phyloP scores from a whole-genome alignment of 1,140 invertebrate genomes.

The Campoletis sonorensis region DNA sequence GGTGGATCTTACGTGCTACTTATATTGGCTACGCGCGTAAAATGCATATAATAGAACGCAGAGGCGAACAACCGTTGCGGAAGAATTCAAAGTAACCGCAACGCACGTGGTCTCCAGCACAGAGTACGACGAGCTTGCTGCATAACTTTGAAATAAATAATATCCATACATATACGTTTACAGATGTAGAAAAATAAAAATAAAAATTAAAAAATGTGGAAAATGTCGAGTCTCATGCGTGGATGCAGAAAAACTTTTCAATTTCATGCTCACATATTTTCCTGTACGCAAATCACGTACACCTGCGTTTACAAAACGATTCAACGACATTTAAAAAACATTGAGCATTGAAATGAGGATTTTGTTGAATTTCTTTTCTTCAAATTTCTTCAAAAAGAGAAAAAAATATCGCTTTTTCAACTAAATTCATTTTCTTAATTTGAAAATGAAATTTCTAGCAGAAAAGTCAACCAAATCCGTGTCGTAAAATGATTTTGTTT shows the following conservation, averaged over 20 bases:
- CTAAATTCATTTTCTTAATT: too few relatives aligned
- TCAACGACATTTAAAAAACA: background rate
- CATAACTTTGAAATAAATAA: background rate
- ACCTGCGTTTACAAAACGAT: background rate
- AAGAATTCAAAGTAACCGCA: background rate
- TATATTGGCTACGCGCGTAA: background rate
- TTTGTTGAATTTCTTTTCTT: too few relatives aligned
- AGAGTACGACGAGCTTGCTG: background rate
- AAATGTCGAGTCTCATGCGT: background rate
- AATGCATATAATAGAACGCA: background rate
- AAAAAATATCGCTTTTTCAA: too few relatives aligned
- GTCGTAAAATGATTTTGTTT: too few relatives aligned
- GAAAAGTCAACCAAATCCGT: too few relatives aligned
- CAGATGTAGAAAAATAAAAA: background rate
- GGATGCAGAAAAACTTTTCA: constrained; percentile 8
- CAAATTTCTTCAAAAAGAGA: too few relatives aligned
- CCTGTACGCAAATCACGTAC: background rate
- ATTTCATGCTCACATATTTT: background rate
- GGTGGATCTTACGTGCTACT: background rate
- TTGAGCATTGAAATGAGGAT: background rate
- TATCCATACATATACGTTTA: background rate
- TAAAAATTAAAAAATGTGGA: background rate
- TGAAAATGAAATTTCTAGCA: too few relatives aligned
- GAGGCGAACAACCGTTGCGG: background rate
- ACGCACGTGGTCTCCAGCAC: constrained; percentile 14